A percentile compares a stretch with the other conserved stretches of the same genome.
Evolutionary conservation across 2,797 vertebrate species (phyloP).

Genomic region (Chaetophractus vellerosus): DNA sequence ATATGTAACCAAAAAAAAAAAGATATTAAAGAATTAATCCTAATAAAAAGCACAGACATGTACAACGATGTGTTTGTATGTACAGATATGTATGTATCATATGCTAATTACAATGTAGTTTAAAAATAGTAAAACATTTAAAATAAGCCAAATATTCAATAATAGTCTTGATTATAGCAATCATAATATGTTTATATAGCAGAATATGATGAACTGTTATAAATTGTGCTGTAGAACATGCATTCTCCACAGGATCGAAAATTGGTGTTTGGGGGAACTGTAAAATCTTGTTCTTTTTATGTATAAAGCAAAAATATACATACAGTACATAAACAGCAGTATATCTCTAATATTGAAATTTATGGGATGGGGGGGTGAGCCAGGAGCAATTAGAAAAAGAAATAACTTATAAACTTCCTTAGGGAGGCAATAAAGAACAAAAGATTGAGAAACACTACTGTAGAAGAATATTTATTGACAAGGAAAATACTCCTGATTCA

Average conservation of each 20-base stretch:
- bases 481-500: slow-evolving; percentile 45
- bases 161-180: background rate
- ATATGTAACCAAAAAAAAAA: too few species aligned
- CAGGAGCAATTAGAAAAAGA: background rate
- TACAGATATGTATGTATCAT: background rate
- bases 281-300: background rate
- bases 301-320: background rate
- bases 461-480: slow-evolving; percentile 19
- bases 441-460: background rate
- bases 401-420: background rate
- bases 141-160: slow-evolving; percentile 25
- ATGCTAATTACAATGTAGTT: background rate
- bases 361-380: too few species aligned
- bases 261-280: background rate
- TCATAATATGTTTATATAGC: background rate
- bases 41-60: background rate
- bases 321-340: background rate
- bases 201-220: background rate
- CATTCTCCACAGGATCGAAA: background rate
- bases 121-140: slow-evolving; percentile 4
- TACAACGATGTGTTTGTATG: background rate
- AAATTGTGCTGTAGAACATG: background rate
- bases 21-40: background rate
- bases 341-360: background rate
- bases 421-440: background rate